Conservation (phyloP, 1,140 invertebrate genomes). For the Ridgeia piscesae region DNA sequence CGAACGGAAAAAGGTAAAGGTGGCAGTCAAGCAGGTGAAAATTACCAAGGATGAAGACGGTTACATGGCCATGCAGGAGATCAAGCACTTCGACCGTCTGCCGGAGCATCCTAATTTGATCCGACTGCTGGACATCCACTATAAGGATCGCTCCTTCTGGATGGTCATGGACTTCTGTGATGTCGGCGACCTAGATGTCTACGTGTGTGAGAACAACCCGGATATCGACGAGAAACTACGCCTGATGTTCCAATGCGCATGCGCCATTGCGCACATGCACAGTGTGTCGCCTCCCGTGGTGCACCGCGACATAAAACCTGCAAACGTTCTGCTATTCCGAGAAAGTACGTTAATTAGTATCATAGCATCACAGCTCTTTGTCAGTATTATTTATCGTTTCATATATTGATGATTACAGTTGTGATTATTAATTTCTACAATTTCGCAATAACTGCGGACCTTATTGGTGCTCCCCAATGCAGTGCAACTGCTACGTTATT, state of each 20-base stretch:
- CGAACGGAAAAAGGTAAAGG: background rate
- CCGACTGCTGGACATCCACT: background rate
- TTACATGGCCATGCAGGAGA: conserved; percentile 4
- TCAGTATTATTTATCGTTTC: no score
- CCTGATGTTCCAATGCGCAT: background rate
- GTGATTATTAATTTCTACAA: no score
- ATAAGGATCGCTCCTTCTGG: background rate
- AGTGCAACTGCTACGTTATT: no score
- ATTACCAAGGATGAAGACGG: background rate
- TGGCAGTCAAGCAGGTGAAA: background rate
- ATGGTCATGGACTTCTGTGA: conserved; percentile 19
- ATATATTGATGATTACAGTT: no score
- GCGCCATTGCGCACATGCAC: conserved; percentile 15
- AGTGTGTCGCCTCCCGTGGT: conserved; percentile 8
- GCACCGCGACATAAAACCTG: conserved; percentile 26
- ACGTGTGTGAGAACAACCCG: background rate
- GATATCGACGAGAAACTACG: background rate
- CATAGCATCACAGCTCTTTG: no score
- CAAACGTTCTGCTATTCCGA: conserved; percentile 21
- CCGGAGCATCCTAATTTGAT: background rate
- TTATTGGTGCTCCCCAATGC: no score
- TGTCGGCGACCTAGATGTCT: conserved; percentile 9
- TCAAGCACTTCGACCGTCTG: conserved; percentile 7
- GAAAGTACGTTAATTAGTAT: no score
- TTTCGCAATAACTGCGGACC: no score